Evolutionary conservation across 1,140 invertebrate genomes (phyloP), one percentile per base, ranked within the genome.

Genomic region (Rhyacophila brunnea): DNA sequence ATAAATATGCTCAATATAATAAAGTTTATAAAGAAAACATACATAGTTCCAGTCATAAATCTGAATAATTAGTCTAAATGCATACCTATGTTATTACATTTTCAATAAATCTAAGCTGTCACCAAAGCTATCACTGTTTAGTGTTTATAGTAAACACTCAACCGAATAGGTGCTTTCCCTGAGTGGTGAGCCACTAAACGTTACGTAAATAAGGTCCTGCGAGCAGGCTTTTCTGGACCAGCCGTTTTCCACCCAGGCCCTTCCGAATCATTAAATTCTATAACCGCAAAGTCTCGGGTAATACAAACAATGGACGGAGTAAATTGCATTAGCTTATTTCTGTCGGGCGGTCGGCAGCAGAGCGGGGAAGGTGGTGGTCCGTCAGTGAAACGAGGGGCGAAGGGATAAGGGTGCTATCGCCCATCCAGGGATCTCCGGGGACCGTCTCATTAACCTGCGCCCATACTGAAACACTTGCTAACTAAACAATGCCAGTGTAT

Each of bases 251-350:
- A 19, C 28, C 10, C 45, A 14, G n/a, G 36, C 63, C 63, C 63
- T 61, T 60, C 44, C 63, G 63, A 65, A 65, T 65, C 63, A 65
- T 65, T 65, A 65, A 65, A 65, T 61, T 65, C 63, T 65, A 65
- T 65, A 65, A 65, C 63, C 63, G 43, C 63, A 65, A 60, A 54
- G 58, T 61, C 63, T 64, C 58, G 58, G 53, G 62, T 49, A 65
- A 58, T 65, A 65, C 58, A 65, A 65, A 65, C 63, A 65, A 65
- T 61, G 55, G 63, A 54, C 58, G 36, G 17, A 54, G 58, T 65
- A 65, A 65, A 65, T 65, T 65, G 63, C 58, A 65, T 61, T 60
- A 55, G 50, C 54, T 58, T 61, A 61, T 65, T 65, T 60, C 49
- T 46, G 32, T 20, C 18, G 36, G 34, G 19, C 35, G 34, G 14